Conservation (phyloP, 1,140 invertebrate genomes). For the Lethrus apterus region DNA sequence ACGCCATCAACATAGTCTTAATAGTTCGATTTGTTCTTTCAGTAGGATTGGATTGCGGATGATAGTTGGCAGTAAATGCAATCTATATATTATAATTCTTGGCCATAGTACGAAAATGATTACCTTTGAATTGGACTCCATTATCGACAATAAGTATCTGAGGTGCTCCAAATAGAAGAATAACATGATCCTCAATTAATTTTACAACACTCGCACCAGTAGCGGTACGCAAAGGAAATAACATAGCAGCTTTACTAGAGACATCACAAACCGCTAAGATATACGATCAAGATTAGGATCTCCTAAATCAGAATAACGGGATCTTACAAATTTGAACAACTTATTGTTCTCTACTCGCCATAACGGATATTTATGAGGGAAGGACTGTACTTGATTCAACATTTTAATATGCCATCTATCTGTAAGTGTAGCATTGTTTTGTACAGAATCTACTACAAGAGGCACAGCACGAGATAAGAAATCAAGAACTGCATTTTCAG, state of each 20-base stretch:
- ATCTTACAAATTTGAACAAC: no score
- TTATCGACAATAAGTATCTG: background rate
- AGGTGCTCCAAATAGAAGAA: conserved; percentile 1
- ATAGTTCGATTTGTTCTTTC: conserved; percentile 4
- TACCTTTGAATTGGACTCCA: background rate
- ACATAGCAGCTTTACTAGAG: background rate
- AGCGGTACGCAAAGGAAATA: background rate
- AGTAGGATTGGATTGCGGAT: background rate
- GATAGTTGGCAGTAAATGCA: background rate
- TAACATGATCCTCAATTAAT: background rate
- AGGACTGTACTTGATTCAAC: background rate
- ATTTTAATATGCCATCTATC: background rate
- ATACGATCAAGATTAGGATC: no score
- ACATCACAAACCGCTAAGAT: background rate
- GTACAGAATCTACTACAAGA: background rate
- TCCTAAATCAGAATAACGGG: no score
- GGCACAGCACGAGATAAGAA: background rate
- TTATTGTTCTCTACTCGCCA: background rate
- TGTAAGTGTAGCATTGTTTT: background rate
- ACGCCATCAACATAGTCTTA: no score
- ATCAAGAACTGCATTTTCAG: background rate
- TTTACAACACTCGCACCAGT: background rate
- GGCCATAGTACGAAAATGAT: background rate
- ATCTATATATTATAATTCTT: background rate
- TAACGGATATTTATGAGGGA: background rate